Percentiles rank a stretch among this genome's conserved stretches.
Evolutionary conservation across 2,888 invertebrate species (phyloP).

Genomic region (Sialis lutaria): DNA sequence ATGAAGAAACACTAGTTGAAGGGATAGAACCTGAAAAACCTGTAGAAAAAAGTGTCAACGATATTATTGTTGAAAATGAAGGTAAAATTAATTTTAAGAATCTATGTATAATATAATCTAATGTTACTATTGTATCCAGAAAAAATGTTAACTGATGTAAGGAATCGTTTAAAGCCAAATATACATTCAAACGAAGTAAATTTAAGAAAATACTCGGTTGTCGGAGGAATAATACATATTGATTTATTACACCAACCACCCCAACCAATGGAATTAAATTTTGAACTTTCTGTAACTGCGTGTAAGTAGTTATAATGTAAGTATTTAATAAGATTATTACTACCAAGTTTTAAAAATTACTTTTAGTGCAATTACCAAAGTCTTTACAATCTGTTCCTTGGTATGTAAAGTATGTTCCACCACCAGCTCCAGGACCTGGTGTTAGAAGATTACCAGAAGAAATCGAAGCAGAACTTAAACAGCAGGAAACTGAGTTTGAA

Average conservation of each 20-base stretch:
- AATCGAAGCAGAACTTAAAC: conserved; percentile 61
- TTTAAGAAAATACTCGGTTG: conserved; percentile 52
- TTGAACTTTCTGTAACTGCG: conserved; percentile 31
- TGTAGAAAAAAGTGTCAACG: neutral
- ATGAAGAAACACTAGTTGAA: neutral
- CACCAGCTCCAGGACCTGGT: conserved; percentile 43
- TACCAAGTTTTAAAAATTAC: neutral
- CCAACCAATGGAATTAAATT: conserved; percentile 44
- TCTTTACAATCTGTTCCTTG: conserved; percentile 40
- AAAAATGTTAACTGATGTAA: conserved; percentile 23
- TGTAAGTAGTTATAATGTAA: conserved; percentile 25
- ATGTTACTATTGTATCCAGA: conserved; percentile 23
- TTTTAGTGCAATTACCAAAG: conserved; percentile 39
- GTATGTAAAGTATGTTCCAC: conserved; percentile 48
- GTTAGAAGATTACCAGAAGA: conserved; percentile 58
- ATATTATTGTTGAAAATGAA: conserved; percentile 1
- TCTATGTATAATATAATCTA: neutral
- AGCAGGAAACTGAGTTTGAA: conserved; percentile 53
- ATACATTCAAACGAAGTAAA: conserved; percentile 45
- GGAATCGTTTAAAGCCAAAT: conserved; percentile 22
- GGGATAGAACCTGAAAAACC: neutral
- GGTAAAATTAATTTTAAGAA: neutral
- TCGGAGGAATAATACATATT: conserved; percentile 60
- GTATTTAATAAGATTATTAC: neutral
- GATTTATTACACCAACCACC: conserved; percentile 62